phyloP scores from a whole-genome alignment of 2,797 vertebrate genomes.

The Alectoris magna region DNA sequence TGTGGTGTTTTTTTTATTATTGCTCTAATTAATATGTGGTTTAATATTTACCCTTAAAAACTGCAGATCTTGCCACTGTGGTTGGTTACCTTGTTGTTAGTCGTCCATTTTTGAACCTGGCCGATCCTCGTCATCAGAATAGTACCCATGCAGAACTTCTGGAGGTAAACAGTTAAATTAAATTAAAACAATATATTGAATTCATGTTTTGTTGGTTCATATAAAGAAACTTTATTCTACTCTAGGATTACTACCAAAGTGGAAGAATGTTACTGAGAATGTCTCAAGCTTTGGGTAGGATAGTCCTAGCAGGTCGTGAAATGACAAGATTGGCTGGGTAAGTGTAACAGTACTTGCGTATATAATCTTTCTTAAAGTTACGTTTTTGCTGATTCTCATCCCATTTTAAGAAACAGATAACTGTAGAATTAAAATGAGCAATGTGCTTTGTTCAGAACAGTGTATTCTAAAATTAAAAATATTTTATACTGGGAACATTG shows the following conservation, averaged over 20 bases:
- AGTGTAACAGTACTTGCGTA: conserved; percentile 34
- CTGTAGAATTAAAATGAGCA: neutral
- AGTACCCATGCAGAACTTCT: conserved; percentile 92
- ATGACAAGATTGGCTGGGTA: conserved; percentile 98
- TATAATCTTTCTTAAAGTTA: neutral
- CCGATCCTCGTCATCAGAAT: conserved; percentile 87
- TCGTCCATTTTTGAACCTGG: conserved; percentile 89
- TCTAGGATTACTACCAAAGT: conserved; percentile 98
- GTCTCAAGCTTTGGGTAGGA: conserved; percentile 96
- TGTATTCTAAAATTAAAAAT: neutral
- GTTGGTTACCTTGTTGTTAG: conserved; percentile 97
- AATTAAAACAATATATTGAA: neutral
- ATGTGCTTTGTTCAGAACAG: neutral
- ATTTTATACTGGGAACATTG: neutral
- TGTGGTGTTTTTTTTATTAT: neutral
- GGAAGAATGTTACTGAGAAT: conserved; percentile 96
- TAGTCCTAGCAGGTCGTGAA: conserved; percentile 95
- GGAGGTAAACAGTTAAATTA: conserved; percentile 83
- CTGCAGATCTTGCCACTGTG: conserved; percentile 93
- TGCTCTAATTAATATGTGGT: neutral
- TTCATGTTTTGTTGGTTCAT: neutral
- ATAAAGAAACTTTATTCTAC: conserved; percentile 16
- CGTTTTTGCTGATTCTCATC: neutral
- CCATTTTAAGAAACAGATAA: neutral
- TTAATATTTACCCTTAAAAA: conserved; percentile 20